Evolutionary conservation across 2,888 invertebrate genomes (phyloP).

Genomic region (Lithophane leautieri): DNA sequence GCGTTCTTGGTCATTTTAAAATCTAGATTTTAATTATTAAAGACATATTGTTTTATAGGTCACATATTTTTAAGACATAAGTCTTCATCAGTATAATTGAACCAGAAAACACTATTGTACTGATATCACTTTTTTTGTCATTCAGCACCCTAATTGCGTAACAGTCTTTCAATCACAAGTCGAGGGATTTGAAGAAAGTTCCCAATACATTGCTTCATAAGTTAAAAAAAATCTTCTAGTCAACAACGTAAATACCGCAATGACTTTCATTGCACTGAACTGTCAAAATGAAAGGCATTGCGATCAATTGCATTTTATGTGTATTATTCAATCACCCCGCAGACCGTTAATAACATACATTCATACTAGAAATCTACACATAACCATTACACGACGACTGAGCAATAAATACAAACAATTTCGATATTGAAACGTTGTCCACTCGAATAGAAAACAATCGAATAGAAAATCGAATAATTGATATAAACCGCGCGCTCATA

Average conservation of each 20-base stretch:
- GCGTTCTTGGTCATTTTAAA: not conserved
- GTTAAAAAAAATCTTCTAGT: not conserved
- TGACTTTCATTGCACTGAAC: not conserved
- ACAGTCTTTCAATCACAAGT: not conserved
- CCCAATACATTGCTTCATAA: not conserved
- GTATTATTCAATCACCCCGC: not conserved
- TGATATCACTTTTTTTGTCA: not conserved
- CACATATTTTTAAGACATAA: no score
- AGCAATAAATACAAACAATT: slow-evolving; percentile 66
- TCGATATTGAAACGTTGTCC: slow-evolving; percentile 71
- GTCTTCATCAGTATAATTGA: not conserved
- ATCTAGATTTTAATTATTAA: no score
- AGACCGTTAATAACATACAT: slow-evolving; percentile 28
- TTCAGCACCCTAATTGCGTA: not conserved
- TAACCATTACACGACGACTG: slow-evolving; percentile 44
- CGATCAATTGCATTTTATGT: not conserved
- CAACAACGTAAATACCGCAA: not conserved
- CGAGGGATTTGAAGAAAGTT: not conserved
- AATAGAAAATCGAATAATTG: slow-evolving; percentile 80
- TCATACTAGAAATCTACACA: slow-evolving; percentile 39
- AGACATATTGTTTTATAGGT: no score
- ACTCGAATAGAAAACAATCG: slow-evolving; percentile 76
- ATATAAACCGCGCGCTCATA: slow-evolving; percentile 75
- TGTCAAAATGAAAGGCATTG: not conserved
- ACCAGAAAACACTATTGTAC: not conserved